These are phyloP conservation scores for Achlya flavicornis DNA, from an alignment of 2,888 invertebrate species.

Conservation along the genomic window DNA sequence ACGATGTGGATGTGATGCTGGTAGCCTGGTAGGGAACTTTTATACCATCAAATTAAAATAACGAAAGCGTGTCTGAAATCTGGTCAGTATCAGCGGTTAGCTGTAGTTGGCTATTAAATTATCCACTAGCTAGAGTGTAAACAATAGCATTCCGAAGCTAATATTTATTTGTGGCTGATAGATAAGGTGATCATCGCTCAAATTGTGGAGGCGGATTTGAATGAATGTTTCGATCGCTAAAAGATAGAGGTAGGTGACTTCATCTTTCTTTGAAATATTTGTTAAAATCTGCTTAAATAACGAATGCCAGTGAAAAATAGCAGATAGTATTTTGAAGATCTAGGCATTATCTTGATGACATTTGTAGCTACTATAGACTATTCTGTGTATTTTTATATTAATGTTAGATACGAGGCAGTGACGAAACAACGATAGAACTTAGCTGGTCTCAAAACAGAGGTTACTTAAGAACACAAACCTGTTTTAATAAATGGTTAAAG, in stretches of 20 bases:
- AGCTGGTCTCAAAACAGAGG: neutral
- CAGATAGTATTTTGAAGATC: too few species aligned
- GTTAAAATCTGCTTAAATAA: neutral
- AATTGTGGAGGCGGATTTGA: conserved; percentile 6
- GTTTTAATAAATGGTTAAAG: conserved; percentile 11
- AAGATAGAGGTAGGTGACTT: conserved; percentile 3
- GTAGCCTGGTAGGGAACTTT: conserved; percentile 33
- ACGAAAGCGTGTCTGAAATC: conserved; percentile 44
- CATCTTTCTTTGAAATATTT: neutral
- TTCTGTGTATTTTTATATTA: neutral
- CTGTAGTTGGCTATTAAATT: conserved; percentile 43
- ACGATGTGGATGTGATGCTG: conserved; percentile 12
- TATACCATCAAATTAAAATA: conserved; percentile 61
- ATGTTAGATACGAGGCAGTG: neutral
- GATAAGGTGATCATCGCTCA: conserved; percentile 36
- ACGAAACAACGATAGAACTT: neutral
- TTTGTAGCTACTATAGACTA: neutral
- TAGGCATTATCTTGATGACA: too few species aligned
- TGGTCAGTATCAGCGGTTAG: conserved; percentile 48
- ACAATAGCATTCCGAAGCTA: conserved; percentile 40
- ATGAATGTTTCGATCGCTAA: conserved; percentile 16
- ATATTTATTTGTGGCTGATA: conserved; percentile 41
- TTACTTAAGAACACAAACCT: conserved; percentile 8
- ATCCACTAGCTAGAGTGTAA: conserved; percentile 33
- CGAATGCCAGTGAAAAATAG: neutral